phyloP scores from a whole-genome alignment of 2,797 vertebrate species.

The Chiloscyllium punctatum region DNA sequence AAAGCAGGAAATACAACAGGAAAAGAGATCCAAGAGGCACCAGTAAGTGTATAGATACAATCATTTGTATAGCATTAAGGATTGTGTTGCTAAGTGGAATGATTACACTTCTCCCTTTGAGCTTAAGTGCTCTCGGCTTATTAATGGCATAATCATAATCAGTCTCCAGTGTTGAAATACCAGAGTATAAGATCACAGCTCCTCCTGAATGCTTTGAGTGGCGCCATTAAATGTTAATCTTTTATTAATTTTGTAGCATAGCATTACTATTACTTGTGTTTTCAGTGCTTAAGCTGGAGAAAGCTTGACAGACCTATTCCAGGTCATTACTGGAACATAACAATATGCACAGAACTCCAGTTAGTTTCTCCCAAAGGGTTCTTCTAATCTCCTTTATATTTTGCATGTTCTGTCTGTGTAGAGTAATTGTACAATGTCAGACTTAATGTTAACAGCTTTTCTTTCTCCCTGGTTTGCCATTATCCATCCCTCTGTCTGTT shows the following conservation, averaged over 20 bases:
- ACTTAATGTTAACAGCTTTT: too few relatives aligned
- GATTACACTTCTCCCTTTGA: not conserved
- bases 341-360: not conserved
- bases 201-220: not conserved
- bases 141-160: not conserved
- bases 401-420: not conserved
- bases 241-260: constrained; percentile 27
- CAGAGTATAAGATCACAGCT: not conserved
- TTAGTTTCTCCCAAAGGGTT: not conserved
- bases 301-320: constrained; percentile 8
- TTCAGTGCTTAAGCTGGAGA: not conserved
- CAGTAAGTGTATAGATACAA: not conserved
- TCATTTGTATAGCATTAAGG: not conserved
- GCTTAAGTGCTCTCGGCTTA: not conserved
- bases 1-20: not conserved
- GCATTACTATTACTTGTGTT: not conserved
- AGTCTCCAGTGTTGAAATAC: not conserved
- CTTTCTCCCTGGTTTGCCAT: too few relatives aligned
- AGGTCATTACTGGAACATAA: not conserved
- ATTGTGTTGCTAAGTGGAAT: not conserved
- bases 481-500: too few relatives aligned
- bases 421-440: not conserved
- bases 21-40: not conserved
- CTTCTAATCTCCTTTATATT: too few relatives aligned
- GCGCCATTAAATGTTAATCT: constrained; percentile 11